These are phyloP conservation scores for Dorcus hopei DNA, from an alignment of 2,888 invertebrate genomes.

Conservation along the genomic window DNA sequence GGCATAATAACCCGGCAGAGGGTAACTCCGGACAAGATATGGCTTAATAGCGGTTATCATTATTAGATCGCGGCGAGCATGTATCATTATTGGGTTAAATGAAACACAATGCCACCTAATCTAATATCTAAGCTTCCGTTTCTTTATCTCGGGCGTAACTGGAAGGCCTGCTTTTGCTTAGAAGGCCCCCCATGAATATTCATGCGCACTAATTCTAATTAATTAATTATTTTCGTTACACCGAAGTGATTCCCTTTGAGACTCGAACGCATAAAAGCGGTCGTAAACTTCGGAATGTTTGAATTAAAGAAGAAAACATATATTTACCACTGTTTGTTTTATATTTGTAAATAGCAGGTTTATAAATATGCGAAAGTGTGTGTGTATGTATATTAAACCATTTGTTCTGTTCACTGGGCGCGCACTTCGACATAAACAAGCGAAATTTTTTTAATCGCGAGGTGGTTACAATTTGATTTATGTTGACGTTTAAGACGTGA, in stretches of 20 bases:
- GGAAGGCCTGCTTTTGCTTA: conserved; percentile 8
- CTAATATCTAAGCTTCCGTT: conserved; percentile 23
- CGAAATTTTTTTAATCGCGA: too few relatives aligned
- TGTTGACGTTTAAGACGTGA: too few relatives aligned
- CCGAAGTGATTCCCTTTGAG: conserved; percentile 4
- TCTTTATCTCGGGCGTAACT: conserved; percentile 15
- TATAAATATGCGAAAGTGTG: conserved; percentile 1
- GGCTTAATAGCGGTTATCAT: conserved; percentile 25
- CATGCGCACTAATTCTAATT: conserved; percentile 17
- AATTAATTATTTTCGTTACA: conserved; percentile 13
- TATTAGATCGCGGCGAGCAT: conserved; percentile 23
- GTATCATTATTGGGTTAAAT: conserved; percentile 26
- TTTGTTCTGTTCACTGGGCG: too few relatives aligned
- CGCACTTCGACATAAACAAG: too few relatives aligned
- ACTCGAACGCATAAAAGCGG: too few relatives aligned
- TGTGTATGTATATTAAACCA: too few relatives aligned
- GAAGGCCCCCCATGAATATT: conserved; percentile 15
- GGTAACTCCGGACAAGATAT: conserved; percentile 17
- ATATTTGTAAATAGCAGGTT: conserved; percentile 1
- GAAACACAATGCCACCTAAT: conserved; percentile 26
- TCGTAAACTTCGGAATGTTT: too few relatives aligned
- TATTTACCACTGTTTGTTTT: not conserved
- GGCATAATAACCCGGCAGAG: conserved; percentile 15
- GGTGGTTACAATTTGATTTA: too few relatives aligned
- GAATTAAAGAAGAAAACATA: not conserved